Evolutionary conservation across 2,113 vertebrate genomes (phyloP).

Genomic region (Calonectris borealis): DNA sequence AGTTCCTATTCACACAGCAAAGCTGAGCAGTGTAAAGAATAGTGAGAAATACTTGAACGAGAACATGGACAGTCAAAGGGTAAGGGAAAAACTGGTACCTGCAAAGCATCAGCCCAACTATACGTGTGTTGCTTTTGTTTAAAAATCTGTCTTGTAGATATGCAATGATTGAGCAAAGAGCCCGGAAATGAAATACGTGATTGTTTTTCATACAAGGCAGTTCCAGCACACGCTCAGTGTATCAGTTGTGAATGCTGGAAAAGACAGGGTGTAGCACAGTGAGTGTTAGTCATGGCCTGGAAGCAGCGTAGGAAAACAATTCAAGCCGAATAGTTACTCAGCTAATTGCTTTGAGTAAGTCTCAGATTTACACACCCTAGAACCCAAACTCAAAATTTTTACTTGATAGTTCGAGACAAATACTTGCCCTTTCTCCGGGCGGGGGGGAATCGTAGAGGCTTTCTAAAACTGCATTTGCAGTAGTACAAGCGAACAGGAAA

Average conservation of each 20-base stretch:
- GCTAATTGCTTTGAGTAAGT: conserved; percentile 40
- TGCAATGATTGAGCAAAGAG: not conserved
- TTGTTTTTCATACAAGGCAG: not conserved
- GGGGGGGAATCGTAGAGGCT: not conserved
- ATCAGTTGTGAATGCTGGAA: not conserved
- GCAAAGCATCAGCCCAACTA: not conserved
- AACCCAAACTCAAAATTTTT: not conserved
- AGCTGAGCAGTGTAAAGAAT: not conserved
- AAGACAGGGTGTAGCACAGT: conserved; percentile 6
- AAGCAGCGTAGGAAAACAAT: conserved; percentile 20
- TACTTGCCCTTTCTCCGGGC: not conserved
- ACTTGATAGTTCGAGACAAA: not conserved
- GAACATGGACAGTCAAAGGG: rapidly evolving
- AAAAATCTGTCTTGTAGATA: not conserved
- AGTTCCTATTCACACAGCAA: not conserved
- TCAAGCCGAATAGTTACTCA: conserved; percentile 23
- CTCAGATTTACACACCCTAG: not conserved
- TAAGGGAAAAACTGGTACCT: not conserved
- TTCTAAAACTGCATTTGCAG: not conserved
- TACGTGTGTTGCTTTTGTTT: not conserved
- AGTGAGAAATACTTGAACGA: not conserved
- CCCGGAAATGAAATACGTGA: not conserved
- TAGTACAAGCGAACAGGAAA: not conserved
- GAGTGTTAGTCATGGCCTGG: conserved; percentile 20
- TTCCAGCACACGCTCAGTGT: not conserved